Percentiles rank a stretch among this genome's conserved stretches.
Conservation (phyloP, 2,113 vertebrate genomes). For the Himantopus leucocephalus region DNA sequence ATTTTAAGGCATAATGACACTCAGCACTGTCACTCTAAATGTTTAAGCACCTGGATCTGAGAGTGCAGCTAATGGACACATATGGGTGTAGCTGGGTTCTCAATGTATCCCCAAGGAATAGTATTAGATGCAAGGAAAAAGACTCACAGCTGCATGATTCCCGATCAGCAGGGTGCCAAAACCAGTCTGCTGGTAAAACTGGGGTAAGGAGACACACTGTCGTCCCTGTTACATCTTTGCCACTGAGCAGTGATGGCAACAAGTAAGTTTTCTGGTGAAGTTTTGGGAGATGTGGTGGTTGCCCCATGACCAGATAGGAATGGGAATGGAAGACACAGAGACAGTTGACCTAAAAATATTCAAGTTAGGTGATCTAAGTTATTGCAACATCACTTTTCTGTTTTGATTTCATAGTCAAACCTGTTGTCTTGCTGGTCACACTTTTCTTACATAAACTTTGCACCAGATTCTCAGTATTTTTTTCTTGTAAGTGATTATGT, state of each 20-base stretch:
- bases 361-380: background rate
- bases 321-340: background rate
- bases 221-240: background rate
- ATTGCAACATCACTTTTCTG: background rate
- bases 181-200: background rate
- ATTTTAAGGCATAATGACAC: background rate
- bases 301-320: accelerated
- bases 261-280: background rate
- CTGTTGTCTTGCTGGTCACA: background rate
- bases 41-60: background rate
- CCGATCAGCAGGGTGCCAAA: background rate
- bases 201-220: background rate
- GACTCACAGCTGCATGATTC: background rate
- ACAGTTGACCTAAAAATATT: background rate
- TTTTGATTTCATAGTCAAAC: background rate
- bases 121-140: background rate
- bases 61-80: background rate
- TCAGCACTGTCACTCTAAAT: background rate
- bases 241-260: accelerated
- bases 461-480: background rate
- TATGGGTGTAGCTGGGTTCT: accelerated
- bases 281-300: background rate
- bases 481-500: background rate
- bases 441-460: background rate
- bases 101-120: background rate